Evolutionary conservation across 2,888 invertebrate genomes (phyloP).

Genomic region (Zygothrica quintamaculata): DNA sequence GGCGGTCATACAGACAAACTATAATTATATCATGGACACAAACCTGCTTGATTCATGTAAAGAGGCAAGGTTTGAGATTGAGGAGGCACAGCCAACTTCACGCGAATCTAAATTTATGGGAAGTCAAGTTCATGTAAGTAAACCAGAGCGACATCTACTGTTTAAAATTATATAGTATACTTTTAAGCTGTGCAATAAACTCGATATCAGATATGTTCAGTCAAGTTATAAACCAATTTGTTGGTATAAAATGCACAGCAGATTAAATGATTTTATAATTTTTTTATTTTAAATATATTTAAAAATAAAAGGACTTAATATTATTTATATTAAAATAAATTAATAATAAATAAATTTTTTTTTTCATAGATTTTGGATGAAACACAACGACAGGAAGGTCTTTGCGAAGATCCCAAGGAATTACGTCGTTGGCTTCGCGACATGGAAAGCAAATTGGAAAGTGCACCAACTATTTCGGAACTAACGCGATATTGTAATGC

Average conservation of each 20-base stretch:
- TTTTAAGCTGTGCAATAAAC: neutral
- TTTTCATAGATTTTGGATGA: conserved; percentile 77
- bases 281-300: too few relatives aligned
- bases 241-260: too few relatives aligned
- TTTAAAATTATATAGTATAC: neutral
- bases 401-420: conserved; percentile 85
- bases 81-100: conserved; percentile 64
- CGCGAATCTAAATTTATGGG: conserved; percentile 51
- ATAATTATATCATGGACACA: conserved; percentile 97
- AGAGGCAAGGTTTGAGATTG: conserved; percentile 85
- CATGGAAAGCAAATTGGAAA: conserved; percentile 91
- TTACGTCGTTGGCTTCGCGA: conserved; percentile 94
- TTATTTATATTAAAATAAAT: neutral
- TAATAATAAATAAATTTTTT: neutral
- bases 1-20: conserved; percentile 95
- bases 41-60: conserved; percentile 95
- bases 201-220: neutral
- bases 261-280: too few relatives aligned
- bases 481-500: conserved; percentile 89
- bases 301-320: too few relatives aligned
- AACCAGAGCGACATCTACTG: conserved; percentile 18
- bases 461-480: conserved; percentile 89
- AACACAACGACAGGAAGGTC: conserved; percentile 78
- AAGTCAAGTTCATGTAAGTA: conserved; percentile 53
- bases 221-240: neutral